Base-by-base conservation (phyloP, 2,113 vertebrate species). In the Forbesichthys agassizii region DNA sequence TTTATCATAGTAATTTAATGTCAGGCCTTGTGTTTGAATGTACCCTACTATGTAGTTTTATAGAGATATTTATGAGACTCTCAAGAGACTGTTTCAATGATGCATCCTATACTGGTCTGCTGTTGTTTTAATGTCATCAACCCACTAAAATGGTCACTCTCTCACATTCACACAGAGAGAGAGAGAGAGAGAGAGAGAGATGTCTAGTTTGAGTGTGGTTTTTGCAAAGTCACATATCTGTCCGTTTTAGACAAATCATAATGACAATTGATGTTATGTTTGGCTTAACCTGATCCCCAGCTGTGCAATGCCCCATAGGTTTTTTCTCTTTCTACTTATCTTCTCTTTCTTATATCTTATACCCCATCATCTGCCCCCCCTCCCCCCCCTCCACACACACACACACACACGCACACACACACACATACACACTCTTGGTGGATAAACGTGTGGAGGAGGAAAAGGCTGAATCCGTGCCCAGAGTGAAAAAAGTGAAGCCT, bases 221-320 rank as follows among this genome's bases (percentile, higher is more conserved):
- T 62, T 47, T 68, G 60, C 56, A 65, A 4, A 18, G 61, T 70
- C 33, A 65, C 66, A 73, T 70, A 54, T 66, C 36, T 63, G 70
- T 77, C 68, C 69, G 57, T 55, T 78, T 71, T 12, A 61, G 72
- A 74, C 0, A 61, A 77, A 77, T 84, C 67, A 68, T 61, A 83
- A 71, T 77, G 59, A 83, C 72, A 84, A 81, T 73, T 74, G 66
- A 68, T 74, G 67, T 81, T 71, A 58, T 81, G 83, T 64, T 78
- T 14, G 16, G 77, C 63, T 61, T 61, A 20, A 78, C 48, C 69
- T 84, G 54, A 80, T 84, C 61, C 69, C 78, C 51, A 64, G 56
- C 58, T 42, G 36, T 42, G 27, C 60, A 42, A 14, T 68, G 48
- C 73, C 60, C 61, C 42, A 42, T 67, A 57, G 71, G 69, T 52